Percentiles rank a stretch among this genome's conserved stretches.
Evolutionary conservation across 2,888 invertebrate genomes (phyloP).

Genomic region (Idaea straminata): DNA sequence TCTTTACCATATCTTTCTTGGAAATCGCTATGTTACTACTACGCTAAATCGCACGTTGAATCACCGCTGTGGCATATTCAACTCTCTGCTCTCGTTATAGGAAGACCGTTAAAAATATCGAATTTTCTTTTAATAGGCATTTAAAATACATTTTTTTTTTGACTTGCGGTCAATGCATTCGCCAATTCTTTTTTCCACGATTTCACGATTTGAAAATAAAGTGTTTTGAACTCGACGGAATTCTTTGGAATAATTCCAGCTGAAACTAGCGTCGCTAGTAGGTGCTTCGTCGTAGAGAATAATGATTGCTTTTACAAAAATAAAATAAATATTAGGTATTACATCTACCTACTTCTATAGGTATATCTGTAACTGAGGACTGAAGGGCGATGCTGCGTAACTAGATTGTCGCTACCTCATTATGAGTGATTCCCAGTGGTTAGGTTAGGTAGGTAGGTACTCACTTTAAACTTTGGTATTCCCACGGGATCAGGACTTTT

Average conservation of each 20-base stretch:
- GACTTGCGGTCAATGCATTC: conserved; percentile 20
- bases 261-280: conserved; percentile 18
- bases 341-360: conserved; percentile 14
- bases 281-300: conserved; percentile 27
- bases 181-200: conserved; percentile 17
- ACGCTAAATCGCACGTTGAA: neutral
- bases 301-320: conserved; percentile 35
- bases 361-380: conserved; percentile 5
- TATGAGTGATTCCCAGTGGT: too few relatives aligned
- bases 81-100: neutral
- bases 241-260: conserved; percentile 71
- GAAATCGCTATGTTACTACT: neutral
- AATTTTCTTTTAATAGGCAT: conserved; percentile 6
- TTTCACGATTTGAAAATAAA: conserved; percentile 20
- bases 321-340: conserved; percentile 35
- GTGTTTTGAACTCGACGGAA: conserved; percentile 47
- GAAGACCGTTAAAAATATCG: neutral
- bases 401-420: neutral
- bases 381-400: conserved; percentile 10
- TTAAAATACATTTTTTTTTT: conserved; percentile 9
- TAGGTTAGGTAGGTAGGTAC: too few relatives aligned
- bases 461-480: too few relatives aligned
- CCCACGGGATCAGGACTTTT: neutral
- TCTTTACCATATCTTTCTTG: too few relatives aligned
- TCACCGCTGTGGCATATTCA: neutral